phyloP scores from a whole-genome alignment of 2,797 vertebrate species.

The Oophaga sylvatica region DNA sequence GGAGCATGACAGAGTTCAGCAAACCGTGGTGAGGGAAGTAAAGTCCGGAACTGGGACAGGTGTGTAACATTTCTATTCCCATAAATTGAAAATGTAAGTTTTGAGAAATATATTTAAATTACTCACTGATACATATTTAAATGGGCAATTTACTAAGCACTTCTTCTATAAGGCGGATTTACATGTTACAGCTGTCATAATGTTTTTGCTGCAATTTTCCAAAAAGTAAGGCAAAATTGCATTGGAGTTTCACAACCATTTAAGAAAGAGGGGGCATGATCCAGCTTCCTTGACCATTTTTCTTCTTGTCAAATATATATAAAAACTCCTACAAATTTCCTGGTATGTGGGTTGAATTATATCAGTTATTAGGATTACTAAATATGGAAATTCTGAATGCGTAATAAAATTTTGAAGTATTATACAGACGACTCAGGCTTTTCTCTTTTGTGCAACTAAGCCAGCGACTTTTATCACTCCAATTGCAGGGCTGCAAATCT shows the following conservation, averaged over 20 bases:
- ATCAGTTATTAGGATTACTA: not conserved
- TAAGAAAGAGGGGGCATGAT: no score
- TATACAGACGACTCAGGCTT: not conserved
- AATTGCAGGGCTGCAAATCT: slow-evolving; percentile 13
- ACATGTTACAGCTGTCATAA: no score
- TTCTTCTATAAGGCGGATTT: not conserved
- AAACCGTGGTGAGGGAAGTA: no score
- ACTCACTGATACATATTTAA: not conserved
- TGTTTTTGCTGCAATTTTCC: no score
- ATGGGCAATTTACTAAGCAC: not conserved
- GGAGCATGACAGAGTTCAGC: no score
- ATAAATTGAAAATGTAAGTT: no score
- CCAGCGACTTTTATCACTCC: not conserved
- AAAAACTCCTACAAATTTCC: not conserved
- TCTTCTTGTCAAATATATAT: not conserved
- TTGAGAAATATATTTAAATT: not conserved
- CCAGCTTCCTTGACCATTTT: not conserved
- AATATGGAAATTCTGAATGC: not conserved
- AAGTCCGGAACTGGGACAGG: no score
- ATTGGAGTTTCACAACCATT: no score
- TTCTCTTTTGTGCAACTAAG: not conserved
- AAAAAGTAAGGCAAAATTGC: no score
- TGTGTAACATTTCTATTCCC: no score
- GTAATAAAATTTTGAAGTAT: not conserved
- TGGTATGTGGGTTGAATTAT: not conserved